Percentiles rank a stretch among this genome's conserved stretches.
Evolutionary conservation across 2,113 vertebrate species (phyloP).

Genomic region (Amblyopsis rosae): DNA sequence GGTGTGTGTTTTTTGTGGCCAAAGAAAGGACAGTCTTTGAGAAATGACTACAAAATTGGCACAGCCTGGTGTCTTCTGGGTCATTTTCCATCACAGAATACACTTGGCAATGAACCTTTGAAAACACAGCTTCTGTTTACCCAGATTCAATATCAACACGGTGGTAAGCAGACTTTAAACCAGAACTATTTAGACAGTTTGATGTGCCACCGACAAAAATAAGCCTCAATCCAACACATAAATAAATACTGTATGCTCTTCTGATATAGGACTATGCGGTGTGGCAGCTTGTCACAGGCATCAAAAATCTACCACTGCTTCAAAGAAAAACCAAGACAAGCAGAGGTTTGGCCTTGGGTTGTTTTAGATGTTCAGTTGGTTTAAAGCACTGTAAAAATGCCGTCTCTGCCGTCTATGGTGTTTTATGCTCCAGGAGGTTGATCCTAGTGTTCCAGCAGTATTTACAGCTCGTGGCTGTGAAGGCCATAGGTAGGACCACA

Average conservation of each 20-base stretch:
- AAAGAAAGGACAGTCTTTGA: not conserved
- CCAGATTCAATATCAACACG: constrained; percentile 38
- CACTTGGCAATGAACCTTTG: constrained; percentile 9
- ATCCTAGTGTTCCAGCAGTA: constrained; percentile 59
- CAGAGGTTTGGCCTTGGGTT: not conserved
- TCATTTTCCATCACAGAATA: not conserved
- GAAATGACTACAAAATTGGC: constrained; percentile 1
- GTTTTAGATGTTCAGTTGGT: constrained; percentile 9
- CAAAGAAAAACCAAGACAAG: constrained; percentile 3
- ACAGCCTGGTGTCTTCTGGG: not conserved
- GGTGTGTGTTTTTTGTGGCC: constrained; percentile 1
- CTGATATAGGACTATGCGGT: constrained; percentile 36
- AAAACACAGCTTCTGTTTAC: constrained; percentile 45
- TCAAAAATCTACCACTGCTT: constrained; percentile 28
- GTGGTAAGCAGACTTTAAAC: constrained; percentile 24
- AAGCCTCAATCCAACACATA: constrained; percentile 47
- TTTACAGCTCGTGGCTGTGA: constrained; percentile 73
- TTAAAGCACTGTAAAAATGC: constrained; percentile 17
- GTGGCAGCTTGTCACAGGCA: constrained; percentile 43
- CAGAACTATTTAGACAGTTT: constrained; percentile 37
- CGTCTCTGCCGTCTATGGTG: constrained; percentile 14
- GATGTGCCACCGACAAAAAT: constrained; percentile 55
- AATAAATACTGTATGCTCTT: constrained; percentile 42
- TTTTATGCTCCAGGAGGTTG: constrained; percentile 27
- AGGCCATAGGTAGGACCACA: constrained; percentile 72